A percentile compares a stretch with the other conserved stretches of the same genome.
These are phyloP conservation scores for Dorcus hopei DNA, from an alignment of 2,888 invertebrate genomes.

Conservation along the genomic window DNA sequence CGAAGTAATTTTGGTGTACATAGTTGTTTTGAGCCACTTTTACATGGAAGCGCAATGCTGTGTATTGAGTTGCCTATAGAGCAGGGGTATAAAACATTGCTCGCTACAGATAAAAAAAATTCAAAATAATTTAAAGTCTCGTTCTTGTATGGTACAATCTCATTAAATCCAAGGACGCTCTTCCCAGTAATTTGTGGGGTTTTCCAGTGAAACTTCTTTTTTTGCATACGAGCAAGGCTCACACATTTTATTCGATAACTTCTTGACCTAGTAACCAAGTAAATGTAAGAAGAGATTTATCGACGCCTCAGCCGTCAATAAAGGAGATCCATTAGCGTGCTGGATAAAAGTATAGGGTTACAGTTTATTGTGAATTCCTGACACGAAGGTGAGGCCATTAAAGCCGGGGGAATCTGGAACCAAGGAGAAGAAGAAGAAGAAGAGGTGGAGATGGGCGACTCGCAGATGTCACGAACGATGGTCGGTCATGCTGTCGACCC, in stretches of 20 bases:
- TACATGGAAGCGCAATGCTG: too few relatives aligned
- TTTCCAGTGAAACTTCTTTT: too few relatives aligned
- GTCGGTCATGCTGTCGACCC: conserved; percentile 37
- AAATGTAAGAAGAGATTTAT: conserved; percentile 2
- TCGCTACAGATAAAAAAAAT: too few relatives aligned
- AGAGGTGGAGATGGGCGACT: conserved; percentile 32
- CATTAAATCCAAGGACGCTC: too few relatives aligned
- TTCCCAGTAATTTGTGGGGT: too few relatives aligned
- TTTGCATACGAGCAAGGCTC: too few relatives aligned
- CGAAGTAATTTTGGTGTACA: too few relatives aligned
- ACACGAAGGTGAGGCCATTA: not conserved
- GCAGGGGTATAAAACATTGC: too few relatives aligned
- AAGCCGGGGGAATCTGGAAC: not conserved
- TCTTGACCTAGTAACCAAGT: not conserved
- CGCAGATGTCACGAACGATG: conserved; percentile 35
- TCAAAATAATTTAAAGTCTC: too few relatives aligned
- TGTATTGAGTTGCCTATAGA: too few relatives aligned
- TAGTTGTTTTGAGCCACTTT: too few relatives aligned
- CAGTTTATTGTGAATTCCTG: not conserved
- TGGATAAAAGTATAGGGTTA: not conserved
- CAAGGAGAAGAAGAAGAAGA: not conserved
- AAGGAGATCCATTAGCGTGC: not conserved
- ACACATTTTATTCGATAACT: not conserved
- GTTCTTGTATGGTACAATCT: too few relatives aligned
- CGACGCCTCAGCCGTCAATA: not conserved